These are phyloP conservation scores for Neogobius melanostomus DNA, from an alignment of 2,113 vertebrate species.

Conservation along the genomic window DNA sequence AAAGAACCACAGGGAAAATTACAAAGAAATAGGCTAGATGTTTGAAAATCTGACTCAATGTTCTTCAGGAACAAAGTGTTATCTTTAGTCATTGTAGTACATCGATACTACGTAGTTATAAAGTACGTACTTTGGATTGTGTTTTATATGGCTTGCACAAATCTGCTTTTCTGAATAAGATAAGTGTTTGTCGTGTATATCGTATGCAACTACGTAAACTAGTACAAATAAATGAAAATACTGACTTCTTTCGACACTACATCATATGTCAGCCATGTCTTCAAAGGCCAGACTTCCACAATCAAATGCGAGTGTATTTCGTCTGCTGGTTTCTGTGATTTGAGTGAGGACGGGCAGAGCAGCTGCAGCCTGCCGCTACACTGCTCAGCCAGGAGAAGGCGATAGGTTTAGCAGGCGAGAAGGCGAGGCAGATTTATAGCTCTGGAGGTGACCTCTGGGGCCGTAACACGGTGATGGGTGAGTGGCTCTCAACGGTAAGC, in stretches of 20 bases:
- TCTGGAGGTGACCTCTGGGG: slow-evolving; percentile 93
- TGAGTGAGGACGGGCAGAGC: slow-evolving; percentile 59
- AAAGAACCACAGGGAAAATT: neutral
- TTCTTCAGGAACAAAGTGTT: too few relatives aligned
- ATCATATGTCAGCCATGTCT: neutral
- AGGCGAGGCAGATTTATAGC: slow-evolving; percentile 91
- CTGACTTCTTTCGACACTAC: neutral
- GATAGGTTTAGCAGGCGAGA: slow-evolving; percentile 84
- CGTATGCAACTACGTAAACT: neutral
- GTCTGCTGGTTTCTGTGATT: slow-evolving; percentile 56
- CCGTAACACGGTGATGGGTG: slow-evolving; percentile 97
- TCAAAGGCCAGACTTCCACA: slow-evolving; percentile 28
- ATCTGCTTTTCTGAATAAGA: too few relatives aligned
- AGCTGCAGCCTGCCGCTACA: slow-evolving; percentile 55
- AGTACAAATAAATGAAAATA: neutral
- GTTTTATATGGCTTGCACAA: too few relatives aligned
- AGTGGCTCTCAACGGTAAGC: slow-evolving; percentile 99
- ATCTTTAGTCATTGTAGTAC: too few relatives aligned
- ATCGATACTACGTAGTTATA: too few relatives aligned
- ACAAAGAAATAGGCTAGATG: neutral
- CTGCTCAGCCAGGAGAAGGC: slow-evolving; percentile 76
- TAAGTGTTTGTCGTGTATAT: neutral
- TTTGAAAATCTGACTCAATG: too few relatives aligned
- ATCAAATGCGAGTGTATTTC: slow-evolving; percentile 59
- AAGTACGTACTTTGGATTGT: too few relatives aligned